Percentiles rank a stretch among this genome's conserved stretches.
These are phyloP conservation scores for Pongo pygmaeus DNA, from an alignment of 2,113 vertebrate species.

Conservation along the genomic window DNA sequence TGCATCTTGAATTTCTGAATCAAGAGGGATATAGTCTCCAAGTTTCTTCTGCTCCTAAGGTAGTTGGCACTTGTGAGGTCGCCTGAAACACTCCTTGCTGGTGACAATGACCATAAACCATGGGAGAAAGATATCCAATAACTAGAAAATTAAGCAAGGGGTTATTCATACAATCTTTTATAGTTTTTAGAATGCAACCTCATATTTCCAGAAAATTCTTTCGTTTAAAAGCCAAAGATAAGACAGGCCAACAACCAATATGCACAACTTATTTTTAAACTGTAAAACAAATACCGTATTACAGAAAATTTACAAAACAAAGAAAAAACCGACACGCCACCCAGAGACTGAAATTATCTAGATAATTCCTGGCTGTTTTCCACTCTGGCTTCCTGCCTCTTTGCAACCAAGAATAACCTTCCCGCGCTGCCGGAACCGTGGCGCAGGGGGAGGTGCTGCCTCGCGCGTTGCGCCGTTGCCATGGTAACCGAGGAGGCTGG, in stretches of 20 bases:
- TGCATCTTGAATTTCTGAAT: conserved; percentile 20
- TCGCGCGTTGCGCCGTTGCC: conserved; percentile 1
- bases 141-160: background rate
- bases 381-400: fast-evolving
- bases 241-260: background rate
- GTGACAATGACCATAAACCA: background rate
- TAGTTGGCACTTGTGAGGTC: background rate
- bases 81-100: background rate
- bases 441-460: background rate
- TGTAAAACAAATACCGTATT: background rate
- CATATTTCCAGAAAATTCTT: background rate
- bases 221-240: background rate
- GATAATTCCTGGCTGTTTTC: fast-evolving
- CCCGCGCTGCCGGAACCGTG: background rate
- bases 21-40: background rate
- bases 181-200: background rate
- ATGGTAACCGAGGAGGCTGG: conserved; percentile 34
- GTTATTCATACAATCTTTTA: background rate
- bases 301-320: background rate
- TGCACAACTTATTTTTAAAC: background rate
- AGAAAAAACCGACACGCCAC: background rate
- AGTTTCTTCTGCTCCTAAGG: background rate
- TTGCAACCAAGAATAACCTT: background rate
- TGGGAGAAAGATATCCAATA: background rate
- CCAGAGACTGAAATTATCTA: background rate